Evolutionary conservation across 2,888 invertebrate species (phyloP), one percentile per base, ranked within the genome.

Genomic region (Mystacides longicornis): DNA sequence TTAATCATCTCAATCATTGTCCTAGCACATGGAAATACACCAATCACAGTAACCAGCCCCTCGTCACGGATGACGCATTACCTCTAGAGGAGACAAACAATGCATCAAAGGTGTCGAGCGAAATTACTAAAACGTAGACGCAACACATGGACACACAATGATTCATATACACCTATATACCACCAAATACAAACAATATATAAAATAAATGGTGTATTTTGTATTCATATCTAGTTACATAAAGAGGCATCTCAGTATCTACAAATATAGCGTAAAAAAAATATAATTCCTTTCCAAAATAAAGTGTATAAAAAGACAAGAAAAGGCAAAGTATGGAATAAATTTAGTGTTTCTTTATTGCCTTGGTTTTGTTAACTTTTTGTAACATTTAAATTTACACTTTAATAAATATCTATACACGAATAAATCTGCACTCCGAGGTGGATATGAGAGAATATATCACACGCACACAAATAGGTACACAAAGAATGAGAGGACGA

Each of bases 121-220:
- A 55, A 45, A 59, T 54, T 54, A 54, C 52, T 37, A 75, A 70
- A 68, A 70, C 59, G 69, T 68, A 66, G 71, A 74, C 71, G 71
- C 73, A 71, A 71, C 75, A 71, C 74, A 74, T 74, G 76, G 77
- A 77, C 77, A 71, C 73, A 72, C 73, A 60, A 72, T 74, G 16
- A n/a, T n/a, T n/a, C n/a, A 3, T 37, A 7, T 14, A 7, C 16
- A 37, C 14, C 14, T 37, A 37, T 14, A 27, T 27, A 27, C 11
- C 11, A 27, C 27, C 33, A 53, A 47, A 27, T 52, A 45, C 45
- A 45, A 47, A 46, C 47, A 27, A 14, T 51, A 37, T 18, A 45
- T 45, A 14, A 14, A n/a, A n/a, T n/a, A n/a, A n/a, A n/a, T n/a
- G n/a, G n/a, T n/a, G n/a, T n/a, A n/a, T n/a, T n/a, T n/a, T n/a